These are phyloP conservation scores for Chloroceryle inda DNA, from an alignment of 2,797 vertebrate species.

Conservation along the genomic window DNA sequence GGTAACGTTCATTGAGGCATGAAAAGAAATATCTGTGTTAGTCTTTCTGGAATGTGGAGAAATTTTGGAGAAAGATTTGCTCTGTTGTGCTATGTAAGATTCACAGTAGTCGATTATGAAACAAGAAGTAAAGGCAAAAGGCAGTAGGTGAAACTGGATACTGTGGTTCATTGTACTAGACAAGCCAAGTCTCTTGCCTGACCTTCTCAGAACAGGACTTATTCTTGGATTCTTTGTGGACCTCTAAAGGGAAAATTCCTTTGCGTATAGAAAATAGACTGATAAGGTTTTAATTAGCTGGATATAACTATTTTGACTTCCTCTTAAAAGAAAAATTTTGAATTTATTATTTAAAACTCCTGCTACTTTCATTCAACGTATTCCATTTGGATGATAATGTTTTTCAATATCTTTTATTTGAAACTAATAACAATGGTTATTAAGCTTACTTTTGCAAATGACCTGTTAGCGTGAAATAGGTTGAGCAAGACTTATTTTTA, in stretches of 20 bases:
- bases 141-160: background rate
- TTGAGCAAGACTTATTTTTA: background rate
- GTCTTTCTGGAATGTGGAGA: background rate
- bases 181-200: background rate
- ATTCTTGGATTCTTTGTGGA: background rate
- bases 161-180: background rate
- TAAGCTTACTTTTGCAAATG: background rate
- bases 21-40: background rate
- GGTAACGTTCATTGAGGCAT: background rate
- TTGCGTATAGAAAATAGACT: background rate
- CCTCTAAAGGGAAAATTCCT: background rate
- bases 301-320: background rate
- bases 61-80: background rate
- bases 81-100: background rate
- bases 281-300: background rate
- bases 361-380: background rate
- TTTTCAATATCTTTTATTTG: background rate
- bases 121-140: background rate
- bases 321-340: background rate
- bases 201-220: background rate
- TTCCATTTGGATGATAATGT: background rate
- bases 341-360: background rate
- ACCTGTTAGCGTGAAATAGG: background rate
- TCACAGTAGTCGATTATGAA: background rate
- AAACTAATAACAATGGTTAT: background rate